A percentile compares a stretch with the other conserved stretches of the same genome.
phyloP scores from a whole-genome alignment of 2,797 vertebrate genomes.

The Mormyrus proboscirostris region DNA sequence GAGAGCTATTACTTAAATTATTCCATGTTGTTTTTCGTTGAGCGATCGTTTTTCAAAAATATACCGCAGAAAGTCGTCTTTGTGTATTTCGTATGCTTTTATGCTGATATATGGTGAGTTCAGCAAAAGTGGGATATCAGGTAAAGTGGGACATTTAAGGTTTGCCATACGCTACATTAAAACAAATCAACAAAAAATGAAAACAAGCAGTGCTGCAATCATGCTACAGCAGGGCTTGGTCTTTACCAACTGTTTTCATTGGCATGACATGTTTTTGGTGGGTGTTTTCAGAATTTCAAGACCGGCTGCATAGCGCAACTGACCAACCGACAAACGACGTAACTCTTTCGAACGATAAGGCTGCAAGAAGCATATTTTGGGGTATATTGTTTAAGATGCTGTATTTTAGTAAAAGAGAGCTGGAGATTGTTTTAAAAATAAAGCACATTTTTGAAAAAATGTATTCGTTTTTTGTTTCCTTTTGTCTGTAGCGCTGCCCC shows the following conservation, averaged over 20 bases:
- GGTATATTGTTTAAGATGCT: too few species aligned
- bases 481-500: background rate
- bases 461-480: background rate
- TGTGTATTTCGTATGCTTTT: background rate
- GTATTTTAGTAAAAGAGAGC: too few species aligned
- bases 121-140: background rate
- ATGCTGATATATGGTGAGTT: background rate
- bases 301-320: too few species aligned
- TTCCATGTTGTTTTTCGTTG: background rate
- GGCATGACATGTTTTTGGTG: background rate
- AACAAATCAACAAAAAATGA: background rate
- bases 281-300: background rate
- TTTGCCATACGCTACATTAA: background rate
- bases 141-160: background rate
- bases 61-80: background rate
- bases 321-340: too few species aligned
- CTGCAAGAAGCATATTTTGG: too few species aligned
- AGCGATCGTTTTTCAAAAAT: background rate
- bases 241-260: background rate
- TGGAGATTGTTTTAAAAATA: too few species aligned
- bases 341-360: too few species aligned
- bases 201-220: background rate
- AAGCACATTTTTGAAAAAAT: too few species aligned
- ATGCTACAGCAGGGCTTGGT: background rate
- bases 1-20: background rate